Evolutionary conservation across 53 echinoderm and acorn worm species (phyloP).

Genomic region (Henricia sp.): DNA sequence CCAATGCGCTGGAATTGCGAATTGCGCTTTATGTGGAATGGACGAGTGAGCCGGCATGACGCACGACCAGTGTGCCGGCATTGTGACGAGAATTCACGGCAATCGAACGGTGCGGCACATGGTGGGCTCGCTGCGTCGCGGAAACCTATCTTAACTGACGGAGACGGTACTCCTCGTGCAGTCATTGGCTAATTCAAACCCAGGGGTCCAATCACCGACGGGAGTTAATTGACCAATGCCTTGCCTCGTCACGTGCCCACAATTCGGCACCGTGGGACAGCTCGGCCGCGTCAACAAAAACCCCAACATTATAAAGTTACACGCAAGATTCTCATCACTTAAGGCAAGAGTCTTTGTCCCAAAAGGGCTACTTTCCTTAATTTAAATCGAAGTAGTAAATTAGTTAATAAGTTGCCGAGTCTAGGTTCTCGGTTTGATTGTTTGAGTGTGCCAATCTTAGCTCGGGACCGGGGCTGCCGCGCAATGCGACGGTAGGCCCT

Average conservation of each 20-base stretch:
- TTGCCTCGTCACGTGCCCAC: slow-evolving; percentile 30
- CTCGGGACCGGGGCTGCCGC: slow-evolving; percentile 15
- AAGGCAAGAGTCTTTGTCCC: slow-evolving; percentile 33
- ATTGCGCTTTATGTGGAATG: neutral
- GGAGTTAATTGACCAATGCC: neutral
- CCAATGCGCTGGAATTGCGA: too few species aligned
- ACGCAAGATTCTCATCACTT: slow-evolving; percentile 38
- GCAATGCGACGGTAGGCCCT: slow-evolving; percentile 13
- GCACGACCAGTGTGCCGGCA: slow-evolving; percentile 20
- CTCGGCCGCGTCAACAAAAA: neutral
- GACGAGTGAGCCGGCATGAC: neutral
- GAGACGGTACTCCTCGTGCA: neutral
- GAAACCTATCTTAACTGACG: too few species aligned
- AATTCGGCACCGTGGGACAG: slow-evolving; percentile 2
- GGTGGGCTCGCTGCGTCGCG: neutral
- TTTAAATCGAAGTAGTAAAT: slow-evolving; percentile 52
- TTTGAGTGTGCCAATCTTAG: neutral
- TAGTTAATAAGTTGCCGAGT: slow-evolving; percentile 42
- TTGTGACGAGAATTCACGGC: slow-evolving; percentile 10
- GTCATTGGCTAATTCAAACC: neutral
- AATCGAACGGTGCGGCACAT: neutral
- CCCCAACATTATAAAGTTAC: neutral
- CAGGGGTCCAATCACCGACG: neutral
- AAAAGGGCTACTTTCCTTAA: slow-evolving; percentile 54
- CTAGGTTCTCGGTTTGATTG: neutral